Evolutionary conservation across 2,888 invertebrate species (phyloP), one percentile per base, ranked within the genome.

Genomic region (Aphrophora alni): DNA sequence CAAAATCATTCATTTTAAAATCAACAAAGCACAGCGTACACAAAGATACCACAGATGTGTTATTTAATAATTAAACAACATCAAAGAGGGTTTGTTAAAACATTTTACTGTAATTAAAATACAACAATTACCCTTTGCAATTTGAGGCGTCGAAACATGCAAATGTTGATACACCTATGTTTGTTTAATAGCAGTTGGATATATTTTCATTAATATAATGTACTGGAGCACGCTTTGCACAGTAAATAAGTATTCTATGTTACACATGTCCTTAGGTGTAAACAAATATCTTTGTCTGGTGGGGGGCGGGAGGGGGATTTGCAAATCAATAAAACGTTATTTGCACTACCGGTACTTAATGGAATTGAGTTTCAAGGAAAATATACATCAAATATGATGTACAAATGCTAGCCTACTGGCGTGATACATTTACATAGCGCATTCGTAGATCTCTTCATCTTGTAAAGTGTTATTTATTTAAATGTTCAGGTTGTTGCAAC

Each of bases 81-180:
- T 21, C 59, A 59, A 59, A 59, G 59, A 7, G 21, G 59, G 59
- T 2, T 21, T 21, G 59, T 59, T 59, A 4, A 21, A 59, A 59
- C 59, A 59, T 59, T 59, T 59, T 59, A 59, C 21, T 21, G 5
- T 59, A 59, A 59, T 59, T 59, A 21, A 59, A 59, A 21, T 10
- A 59, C n/a, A 59, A 59, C 59, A 59, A 59, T 59, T 59, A 59
- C 59, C 21, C 59, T 59, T 59, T 59, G n/a, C 21, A 59, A 59
- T 59, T 59, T 59, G 59, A 59, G 1, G 59, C 59, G 59, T 59
- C 59, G 59, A 12, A 7, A 14, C 14, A 33, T 14, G 44, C 17
- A 14, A 14, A 7, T 7, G 44, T 44, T 14, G 12, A 44, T 33
- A 33, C 5, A 8, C 33, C 33, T 44, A 44, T 14, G 44, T 2